Percentiles rank a stretch among this genome's conserved stretches.
phyloP scores from a whole-genome alignment of 1,140 invertebrate species.

The Drosophila sucinea region DNA sequence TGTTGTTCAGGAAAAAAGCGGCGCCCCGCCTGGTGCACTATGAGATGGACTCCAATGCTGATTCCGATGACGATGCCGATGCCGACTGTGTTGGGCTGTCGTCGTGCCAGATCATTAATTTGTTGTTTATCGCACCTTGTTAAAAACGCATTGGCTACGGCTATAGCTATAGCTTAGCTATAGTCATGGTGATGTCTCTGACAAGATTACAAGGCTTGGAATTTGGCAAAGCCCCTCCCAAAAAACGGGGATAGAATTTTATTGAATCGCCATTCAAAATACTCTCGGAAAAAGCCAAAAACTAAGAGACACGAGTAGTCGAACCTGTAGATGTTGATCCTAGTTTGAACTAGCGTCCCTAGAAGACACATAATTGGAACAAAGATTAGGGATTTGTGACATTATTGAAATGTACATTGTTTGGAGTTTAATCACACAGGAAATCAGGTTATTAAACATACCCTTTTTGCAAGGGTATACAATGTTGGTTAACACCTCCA shows the following conservation, averaged over 20 bases:
- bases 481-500: constrained; percentile 1
- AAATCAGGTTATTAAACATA: background rate
- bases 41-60: constrained; percentile 42
- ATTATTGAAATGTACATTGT: no score
- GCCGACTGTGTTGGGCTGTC: constrained; percentile 59
- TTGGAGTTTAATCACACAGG: no score
- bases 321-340: no score
- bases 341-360: no score
- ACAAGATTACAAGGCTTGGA: constrained; percentile 48
- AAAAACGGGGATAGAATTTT: no score
- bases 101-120: constrained; percentile 73
- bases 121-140: constrained; percentile 80
- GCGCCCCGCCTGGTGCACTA: constrained; percentile 61
- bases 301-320: no score
- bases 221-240: background rate
- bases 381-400: no score
- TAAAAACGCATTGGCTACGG: constrained; percentile 67
- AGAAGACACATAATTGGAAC: no score
- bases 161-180: constrained; percentile 10
- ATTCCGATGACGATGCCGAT: constrained; percentile 21
- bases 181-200: constrained; percentile 20
- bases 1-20: constrained; percentile 1
- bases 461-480: background rate
- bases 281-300: no score
- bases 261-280: no score